Base-by-base conservation (phyloP, 2,797 vertebrate genomes). In the Poliocrania exsul region DNA sequence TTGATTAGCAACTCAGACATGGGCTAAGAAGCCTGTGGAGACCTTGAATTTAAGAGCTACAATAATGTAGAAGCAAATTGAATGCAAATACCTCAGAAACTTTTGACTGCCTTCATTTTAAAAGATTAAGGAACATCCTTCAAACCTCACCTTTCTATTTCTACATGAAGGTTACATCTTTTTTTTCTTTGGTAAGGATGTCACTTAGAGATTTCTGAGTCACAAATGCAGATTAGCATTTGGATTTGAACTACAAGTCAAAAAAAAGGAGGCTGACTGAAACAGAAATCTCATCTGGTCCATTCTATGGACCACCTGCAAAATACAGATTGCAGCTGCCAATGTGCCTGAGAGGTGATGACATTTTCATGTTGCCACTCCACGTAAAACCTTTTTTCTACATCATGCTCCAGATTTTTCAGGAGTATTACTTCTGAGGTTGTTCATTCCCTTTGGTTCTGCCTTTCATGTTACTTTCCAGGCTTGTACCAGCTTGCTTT, bases 211-310 rank as follows among this genome's bases (percentile, higher is more conserved):
- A 83, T 38, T 92, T 94, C 94, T 96, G 94, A 96, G 84, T 95
- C 95, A 97, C 86, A 83, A 93, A 95, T 92, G 89, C 82, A 96
- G 89, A 94, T 95, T 85, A 91, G 88, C 56, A 80, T 88, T 93
- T 88, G 83, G 83, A 91, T 92, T 91, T 95, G 81, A 94, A 93
- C 88, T 89, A 83, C 84, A 86, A 78, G 79, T 78, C 65, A 82
- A 72, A 90, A 82, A 82, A 93, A 77, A 1, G 16, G 60, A 94
- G 75, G 42, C 40, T 83, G 79, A 71, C 64, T 90, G 86, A 82
- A 88, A 86, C 6, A 37, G 86, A 81, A 88, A 67, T 69, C 75
- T 89, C 61, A 72, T 78, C 64, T 2, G 7, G 67, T 38, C 84
- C 66, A 42, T 95, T 72, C 33, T 24, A 81, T 12, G 58, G 85